phyloP scores from a whole-genome alignment of 2,888 invertebrate species.

The Brachyptera risi region DNA sequence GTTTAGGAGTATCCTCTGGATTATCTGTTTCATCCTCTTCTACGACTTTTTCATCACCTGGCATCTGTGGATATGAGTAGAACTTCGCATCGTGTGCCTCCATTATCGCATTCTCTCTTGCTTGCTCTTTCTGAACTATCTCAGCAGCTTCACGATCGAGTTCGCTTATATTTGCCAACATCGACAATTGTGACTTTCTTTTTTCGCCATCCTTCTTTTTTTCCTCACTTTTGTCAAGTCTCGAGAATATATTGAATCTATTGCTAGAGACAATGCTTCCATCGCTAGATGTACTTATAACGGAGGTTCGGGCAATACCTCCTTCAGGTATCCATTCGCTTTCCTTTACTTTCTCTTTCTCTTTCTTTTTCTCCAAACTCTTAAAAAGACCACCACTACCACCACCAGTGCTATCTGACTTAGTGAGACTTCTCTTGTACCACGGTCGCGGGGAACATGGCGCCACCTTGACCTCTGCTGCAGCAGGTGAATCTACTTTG shows the following conservation, averaged over 20 bases:
- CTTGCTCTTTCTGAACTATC: conserved; percentile 59
- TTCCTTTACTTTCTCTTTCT: conserved; percentile 29
- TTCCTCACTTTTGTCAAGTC: conserved; percentile 26
- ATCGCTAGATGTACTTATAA: conserved; percentile 22
- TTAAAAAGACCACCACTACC: conserved; percentile 36
- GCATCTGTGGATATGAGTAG: conserved; percentile 35
- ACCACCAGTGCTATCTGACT: conserved; percentile 37
- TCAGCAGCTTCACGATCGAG: conserved; percentile 73
- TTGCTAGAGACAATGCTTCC: conserved; percentile 22
- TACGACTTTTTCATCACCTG: conserved; percentile 14
- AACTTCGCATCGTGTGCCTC: conserved; percentile 40
- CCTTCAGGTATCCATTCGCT: conserved; percentile 48
- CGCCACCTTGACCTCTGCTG: conserved; percentile 30
- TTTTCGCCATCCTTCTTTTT: conserved; percentile 46
- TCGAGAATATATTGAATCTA: conserved; percentile 30
- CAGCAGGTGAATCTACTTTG: conserved; percentile 22
- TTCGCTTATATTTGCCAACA: conserved; percentile 72
- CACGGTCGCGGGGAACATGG: conserved; percentile 57
- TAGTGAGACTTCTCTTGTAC: conserved; percentile 55
- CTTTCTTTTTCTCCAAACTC: conserved; percentile 32
- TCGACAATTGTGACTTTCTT: conserved; percentile 55
- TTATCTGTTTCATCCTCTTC: conserved; percentile 20
- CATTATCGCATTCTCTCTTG: conserved; percentile 38
- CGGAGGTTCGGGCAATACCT: conserved; percentile 50
- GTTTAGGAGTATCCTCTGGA: conserved; percentile 40